Percentiles rank a stretch among this genome's conserved stretches.
These are phyloP conservation scores for Drosophila leontia DNA, from an alignment of 1,140 invertebrate genomes.

Conservation along the genomic window DNA sequence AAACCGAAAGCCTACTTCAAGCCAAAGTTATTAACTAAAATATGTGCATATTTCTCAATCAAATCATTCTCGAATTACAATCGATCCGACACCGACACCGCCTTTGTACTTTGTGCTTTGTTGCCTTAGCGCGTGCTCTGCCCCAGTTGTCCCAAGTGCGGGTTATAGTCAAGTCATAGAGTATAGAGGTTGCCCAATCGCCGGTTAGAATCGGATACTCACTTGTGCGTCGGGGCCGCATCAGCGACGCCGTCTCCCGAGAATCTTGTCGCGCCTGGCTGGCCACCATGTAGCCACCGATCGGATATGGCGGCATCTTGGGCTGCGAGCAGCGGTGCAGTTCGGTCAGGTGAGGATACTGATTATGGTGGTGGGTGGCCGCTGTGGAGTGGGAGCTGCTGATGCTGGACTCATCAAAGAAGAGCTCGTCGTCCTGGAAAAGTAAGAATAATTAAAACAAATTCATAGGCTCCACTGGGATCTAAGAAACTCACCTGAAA, in stretches of 20 bases:
- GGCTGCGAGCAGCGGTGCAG: slow-evolving; percentile 78
- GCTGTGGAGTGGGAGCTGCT: slow-evolving; percentile 64
- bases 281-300: slow-evolving; percentile 76
- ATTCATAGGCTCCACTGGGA: background rate
- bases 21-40: background rate
- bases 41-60: slow-evolving; percentile 1
- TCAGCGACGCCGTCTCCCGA: slow-evolving; percentile 42
- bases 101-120: slow-evolving; percentile 60
- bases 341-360: slow-evolving; percentile 52
- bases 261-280: slow-evolving; percentile 52
- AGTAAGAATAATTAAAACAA: background rate
- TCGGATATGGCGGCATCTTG: slow-evolving; percentile 83
- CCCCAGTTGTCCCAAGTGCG: slow-evolving; percentile 19
- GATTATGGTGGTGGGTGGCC: slow-evolving; percentile 37
- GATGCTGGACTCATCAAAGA: slow-evolving; percentile 76
- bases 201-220: slow-evolving; percentile 54
- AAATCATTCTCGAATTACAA: slow-evolving; percentile 19
- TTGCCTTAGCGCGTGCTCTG: slow-evolving; percentile 8
- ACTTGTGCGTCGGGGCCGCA: slow-evolving; percentile 82
- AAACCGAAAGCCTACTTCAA: background rate
- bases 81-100: background rate
- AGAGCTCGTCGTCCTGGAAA: slow-evolving; percentile 74
- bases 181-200: slow-evolving; percentile 22
- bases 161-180: slow-evolving; percentile 29
- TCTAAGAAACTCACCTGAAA: slow-evolving; percentile 85